phyloP scores from a whole-genome alignment of 92 coral and sea anemone genomes.

The Palythoa grandis region DNA sequence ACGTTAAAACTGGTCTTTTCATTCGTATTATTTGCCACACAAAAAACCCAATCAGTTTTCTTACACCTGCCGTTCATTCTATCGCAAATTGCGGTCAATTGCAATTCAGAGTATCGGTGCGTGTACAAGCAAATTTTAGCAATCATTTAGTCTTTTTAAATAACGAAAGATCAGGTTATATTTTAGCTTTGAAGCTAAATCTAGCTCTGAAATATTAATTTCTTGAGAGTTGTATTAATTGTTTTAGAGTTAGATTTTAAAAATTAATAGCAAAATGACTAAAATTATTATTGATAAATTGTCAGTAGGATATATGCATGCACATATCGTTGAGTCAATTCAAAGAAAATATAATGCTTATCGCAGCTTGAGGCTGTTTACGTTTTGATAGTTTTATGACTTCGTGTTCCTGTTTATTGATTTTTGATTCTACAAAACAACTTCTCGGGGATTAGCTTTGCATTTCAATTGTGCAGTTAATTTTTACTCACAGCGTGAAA shows the following conservation, averaged over 20 bases:
- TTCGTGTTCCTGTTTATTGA: background rate
- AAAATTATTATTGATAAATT: background rate
- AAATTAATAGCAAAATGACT: background rate
- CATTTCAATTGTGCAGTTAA: background rate
- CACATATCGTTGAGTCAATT: too few species aligned
- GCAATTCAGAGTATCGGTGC: too few species aligned
- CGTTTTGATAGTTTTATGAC: background rate
- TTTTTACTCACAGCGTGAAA: too few species aligned
- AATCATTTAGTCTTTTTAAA: slow-evolving; percentile 4
- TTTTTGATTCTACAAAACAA: background rate
- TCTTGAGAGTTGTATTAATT: background rate
- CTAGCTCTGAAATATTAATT: background rate
- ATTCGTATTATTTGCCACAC: too few species aligned
- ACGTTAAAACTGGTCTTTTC: background rate
- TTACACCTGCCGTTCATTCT: slow-evolving; percentile 26
- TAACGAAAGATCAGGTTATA: slow-evolving; percentile 8
- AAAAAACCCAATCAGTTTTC: background rate
- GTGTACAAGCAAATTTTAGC: background rate
- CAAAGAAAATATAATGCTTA: background rate
- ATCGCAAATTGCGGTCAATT: slow-evolving; percentile 10
- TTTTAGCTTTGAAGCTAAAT: slow-evolving; percentile 8
- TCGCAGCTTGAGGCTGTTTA: background rate
- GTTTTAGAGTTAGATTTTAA: background rate
- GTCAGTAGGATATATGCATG: too few species aligned
- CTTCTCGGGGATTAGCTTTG: background rate